Base-by-base conservation (phyloP, 2,113 vertebrate genomes). In the Cavia porcellus region DNA sequence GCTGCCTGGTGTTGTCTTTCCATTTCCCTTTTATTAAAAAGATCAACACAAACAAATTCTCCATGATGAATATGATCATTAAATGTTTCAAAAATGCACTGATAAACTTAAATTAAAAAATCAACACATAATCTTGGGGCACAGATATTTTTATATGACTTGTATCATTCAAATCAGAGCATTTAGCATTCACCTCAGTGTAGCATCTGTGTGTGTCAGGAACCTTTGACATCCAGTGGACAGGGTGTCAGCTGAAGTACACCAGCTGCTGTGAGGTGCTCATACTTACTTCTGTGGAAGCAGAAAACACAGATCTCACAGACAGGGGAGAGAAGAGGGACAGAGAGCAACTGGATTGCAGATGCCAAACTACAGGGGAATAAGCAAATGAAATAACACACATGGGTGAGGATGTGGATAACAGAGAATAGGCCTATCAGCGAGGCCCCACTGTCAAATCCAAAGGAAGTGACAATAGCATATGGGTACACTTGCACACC, bases 141-240 rank as follows among this genome's bases (percentile, higher is more conserved):
- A 24, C 32, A 45, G 30, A 50, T 59, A 38, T 74, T 74, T 89
- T 89, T 55, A 82, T 74, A 24, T 10, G 62, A 83, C 62, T 32
- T 74, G 42, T 82, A 83, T 47, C 30, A 15, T 62, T 7, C 7
- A 42, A 89, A 74, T 72, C 52, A 72, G 62, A 81, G 24, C 14
- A 81, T 47, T 70, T 70, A 68, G 42, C 38, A 89, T 89, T 74
- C 59, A 87, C 32, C 32, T 61, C 68, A 75, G 62, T 75, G 52
- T 64, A 64, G 75, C 25, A 10, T 77, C 86, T 84, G 22, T 50
- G 7, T 15, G 32, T 52, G 3, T 85, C 22, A 11, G 24, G 35
- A 52, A 77, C 45, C 61, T 85, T 50, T 45, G 61, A 64, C 62
- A 86, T 50, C 35, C 50, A 57, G 89, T 35, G 42, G 20, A 50